phyloP scores from a whole-genome alignment of 2,888 invertebrate genomes.

The Pachycephus smyrnensis region DNA sequence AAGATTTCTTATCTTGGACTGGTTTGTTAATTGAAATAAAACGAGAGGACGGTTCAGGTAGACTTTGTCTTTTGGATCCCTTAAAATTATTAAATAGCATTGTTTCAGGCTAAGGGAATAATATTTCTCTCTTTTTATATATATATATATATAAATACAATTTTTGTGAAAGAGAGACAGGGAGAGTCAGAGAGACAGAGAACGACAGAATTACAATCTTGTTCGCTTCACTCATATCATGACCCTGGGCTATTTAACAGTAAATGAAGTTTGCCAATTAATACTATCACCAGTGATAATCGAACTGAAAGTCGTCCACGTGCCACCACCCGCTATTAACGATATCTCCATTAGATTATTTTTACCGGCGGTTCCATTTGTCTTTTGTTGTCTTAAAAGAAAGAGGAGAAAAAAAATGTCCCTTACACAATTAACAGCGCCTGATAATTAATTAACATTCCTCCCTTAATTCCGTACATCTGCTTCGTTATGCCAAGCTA shows the following conservation, averaged over 20 bases:
- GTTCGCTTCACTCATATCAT: not conserved
- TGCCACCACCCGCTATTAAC: constrained; percentile 5
- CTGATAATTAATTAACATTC: not conserved
- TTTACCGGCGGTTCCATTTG: not conserved
- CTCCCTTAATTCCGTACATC: not conserved
- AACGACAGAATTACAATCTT: too few relatives aligned
- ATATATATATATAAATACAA: too few relatives aligned
- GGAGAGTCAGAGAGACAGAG: too few relatives aligned
- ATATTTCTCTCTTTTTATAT: too few relatives aligned
- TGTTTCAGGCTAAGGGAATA: too few relatives aligned
- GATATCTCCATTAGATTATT: not conserved
- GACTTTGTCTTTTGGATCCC: not conserved
- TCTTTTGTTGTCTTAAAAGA: not conserved
- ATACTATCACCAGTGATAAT: constrained; percentile 10
- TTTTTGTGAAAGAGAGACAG: too few relatives aligned
- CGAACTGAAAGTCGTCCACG: constrained; percentile 15
- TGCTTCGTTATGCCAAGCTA: not conserved
- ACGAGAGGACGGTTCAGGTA: not conserved
- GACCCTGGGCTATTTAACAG: not conserved
- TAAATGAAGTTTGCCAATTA: constrained; percentile 19
- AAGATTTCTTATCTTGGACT: not conserved
- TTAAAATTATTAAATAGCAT: not conserved
- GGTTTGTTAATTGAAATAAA: not conserved
- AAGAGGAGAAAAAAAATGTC: not conserved
- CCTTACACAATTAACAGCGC: not conserved